Evolutionary conservation across 2,113 vertebrate species (phyloP).

Genomic region (Acanthisitta chloris): DNA sequence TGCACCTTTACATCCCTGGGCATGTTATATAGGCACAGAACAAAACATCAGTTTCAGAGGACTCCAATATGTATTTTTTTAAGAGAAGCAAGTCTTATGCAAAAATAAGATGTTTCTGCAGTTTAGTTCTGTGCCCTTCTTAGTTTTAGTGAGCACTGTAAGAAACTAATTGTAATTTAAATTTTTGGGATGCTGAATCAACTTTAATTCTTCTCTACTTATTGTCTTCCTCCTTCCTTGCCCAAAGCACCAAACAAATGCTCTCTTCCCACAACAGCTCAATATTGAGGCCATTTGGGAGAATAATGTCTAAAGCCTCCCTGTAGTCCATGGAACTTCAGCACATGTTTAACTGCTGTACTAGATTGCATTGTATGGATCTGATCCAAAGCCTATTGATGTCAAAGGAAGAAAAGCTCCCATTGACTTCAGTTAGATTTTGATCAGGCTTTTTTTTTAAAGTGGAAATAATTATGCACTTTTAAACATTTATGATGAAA

Average conservation of each 20-base stretch:
- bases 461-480: background rate
- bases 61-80: background rate
- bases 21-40: background rate
- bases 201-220: background rate
- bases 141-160: background rate
- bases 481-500: constrained; percentile 42
- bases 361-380: constrained; percentile 1
- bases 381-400: constrained; percentile 26
- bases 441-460: background rate
- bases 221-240: background rate
- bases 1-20: background rate
- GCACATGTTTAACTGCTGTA: background rate
- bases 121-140: background rate
- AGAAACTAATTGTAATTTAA: background rate
- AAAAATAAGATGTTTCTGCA: background rate
- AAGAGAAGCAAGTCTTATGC: background rate
- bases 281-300: background rate
- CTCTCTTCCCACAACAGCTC: background rate
- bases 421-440: background rate
- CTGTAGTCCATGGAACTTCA: background rate
- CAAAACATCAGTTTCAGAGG: background rate
- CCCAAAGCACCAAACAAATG: background rate
- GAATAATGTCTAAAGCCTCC: background rate
- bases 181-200: background rate
- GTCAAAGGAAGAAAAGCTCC: constrained; percentile 37